phyloP scores from a whole-genome alignment of 2,888 invertebrate species.

The Nomada ruficornis region DNA sequence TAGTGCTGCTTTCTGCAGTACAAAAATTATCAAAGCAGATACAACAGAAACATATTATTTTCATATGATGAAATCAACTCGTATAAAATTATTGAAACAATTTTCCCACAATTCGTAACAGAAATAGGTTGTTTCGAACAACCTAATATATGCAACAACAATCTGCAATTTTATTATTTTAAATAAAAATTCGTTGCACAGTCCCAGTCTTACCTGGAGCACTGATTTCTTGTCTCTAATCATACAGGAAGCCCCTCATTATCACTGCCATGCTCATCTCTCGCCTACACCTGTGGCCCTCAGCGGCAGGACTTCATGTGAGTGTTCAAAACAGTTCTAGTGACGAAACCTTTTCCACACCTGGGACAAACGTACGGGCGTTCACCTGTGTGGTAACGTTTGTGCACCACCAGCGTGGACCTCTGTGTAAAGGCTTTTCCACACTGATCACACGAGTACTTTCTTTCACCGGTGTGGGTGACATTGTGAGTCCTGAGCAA shows the following conservation, averaged over 20 bases:
- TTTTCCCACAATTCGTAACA: too few species aligned
- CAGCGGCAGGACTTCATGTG: slow-evolving; percentile 84
- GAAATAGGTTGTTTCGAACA: too few species aligned
- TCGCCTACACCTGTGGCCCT: background rate
- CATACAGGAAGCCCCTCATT: background rate
- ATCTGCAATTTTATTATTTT: too few species aligned
- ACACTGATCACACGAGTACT: slow-evolving; percentile 86
- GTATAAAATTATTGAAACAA: too few species aligned
- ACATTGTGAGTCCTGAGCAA: slow-evolving; percentile 86
- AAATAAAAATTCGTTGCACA: background rate
- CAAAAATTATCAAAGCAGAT: too few species aligned
- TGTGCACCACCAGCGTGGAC: slow-evolving; percentile 86
- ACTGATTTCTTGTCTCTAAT: background rate
- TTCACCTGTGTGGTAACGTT: slow-evolving; percentile 86
- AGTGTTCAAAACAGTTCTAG: slow-evolving; percentile 86
- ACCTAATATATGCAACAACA: too few species aligned
- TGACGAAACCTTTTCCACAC: slow-evolving; percentile 86
- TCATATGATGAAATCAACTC: too few species aligned
- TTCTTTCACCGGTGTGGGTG: slow-evolving; percentile 86
- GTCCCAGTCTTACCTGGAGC: background rate
- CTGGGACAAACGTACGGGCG: slow-evolving; percentile 86
- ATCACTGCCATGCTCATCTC: background rate
- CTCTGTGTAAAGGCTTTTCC: slow-evolving; percentile 87
- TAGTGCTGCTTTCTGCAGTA: too few species aligned
- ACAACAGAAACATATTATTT: too few species aligned